Percentiles rank a stretch among this genome's conserved stretches.
Conservation (phyloP, 1,140 invertebrate species). For the Teleogryllus occipitalis region DNA sequence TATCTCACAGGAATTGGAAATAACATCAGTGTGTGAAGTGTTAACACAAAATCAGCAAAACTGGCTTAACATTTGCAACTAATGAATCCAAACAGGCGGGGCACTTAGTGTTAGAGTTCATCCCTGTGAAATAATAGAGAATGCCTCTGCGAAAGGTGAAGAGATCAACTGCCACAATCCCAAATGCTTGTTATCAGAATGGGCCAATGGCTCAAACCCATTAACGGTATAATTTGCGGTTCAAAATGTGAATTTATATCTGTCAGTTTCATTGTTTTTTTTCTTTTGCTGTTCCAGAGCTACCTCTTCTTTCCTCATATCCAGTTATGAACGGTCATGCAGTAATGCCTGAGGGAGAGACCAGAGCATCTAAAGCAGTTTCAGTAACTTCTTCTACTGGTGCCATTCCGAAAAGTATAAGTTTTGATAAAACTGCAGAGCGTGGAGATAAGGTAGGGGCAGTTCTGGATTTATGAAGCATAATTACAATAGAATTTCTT, state of each 20-base stretch:
- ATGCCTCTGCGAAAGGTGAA: no score
- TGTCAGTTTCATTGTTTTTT: neutral
- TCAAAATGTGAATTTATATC: neutral
- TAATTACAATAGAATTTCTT: neutral
- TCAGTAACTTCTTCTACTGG: conserved; percentile 36
- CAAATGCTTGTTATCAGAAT: no score
- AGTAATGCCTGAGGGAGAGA: conserved; percentile 27
- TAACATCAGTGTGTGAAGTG: no score
- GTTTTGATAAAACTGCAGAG: conserved; percentile 83
- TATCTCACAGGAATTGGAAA: no score
- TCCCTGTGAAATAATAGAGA: no score
- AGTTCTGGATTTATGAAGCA: neutral
- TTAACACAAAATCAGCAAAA: no score
- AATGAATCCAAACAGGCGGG: no score
- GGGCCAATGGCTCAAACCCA: no score
- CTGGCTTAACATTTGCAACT: no score
- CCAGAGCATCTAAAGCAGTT: conserved; percentile 17
- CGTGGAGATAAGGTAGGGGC: conserved; percentile 53
- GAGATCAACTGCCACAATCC: no score
- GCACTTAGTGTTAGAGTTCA: no score
- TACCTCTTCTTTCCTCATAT: conserved; percentile 23
- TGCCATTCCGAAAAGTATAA: conserved; percentile 84
- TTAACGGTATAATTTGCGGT: no score
- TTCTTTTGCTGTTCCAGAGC: neutral
- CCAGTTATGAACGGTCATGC: conserved; percentile 30